Evolutionary conservation across 2,888 invertebrate genomes (phyloP).

Genomic region (Rhaphigaster nebulosa): DNA sequence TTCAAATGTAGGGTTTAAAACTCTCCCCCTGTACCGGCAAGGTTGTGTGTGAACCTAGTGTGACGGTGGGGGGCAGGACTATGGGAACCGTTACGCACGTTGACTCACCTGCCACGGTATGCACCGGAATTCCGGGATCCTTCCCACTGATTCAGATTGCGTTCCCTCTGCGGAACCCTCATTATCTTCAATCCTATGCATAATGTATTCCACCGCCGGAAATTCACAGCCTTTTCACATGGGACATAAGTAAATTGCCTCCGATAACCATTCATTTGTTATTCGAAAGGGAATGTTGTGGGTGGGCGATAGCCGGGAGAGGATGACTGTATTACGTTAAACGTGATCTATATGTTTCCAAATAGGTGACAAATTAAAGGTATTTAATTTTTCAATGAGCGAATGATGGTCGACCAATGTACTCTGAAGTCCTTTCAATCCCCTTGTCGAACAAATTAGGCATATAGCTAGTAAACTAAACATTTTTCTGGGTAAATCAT

Average conservation of each 20-base stretch:
- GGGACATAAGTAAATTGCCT: neutral
- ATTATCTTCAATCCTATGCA: neutral
- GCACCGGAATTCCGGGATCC: conserved; percentile 43
- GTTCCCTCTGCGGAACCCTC: too few relatives aligned
- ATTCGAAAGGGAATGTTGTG: neutral
- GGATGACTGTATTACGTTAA: neutral
- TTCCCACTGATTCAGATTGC: conserved; percentile 31
- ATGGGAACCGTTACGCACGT: conserved; percentile 11
- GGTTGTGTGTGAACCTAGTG: neutral
- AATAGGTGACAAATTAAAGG: too few relatives aligned
- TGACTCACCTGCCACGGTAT: conserved; percentile 41
- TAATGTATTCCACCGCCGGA: conserved; percentile 25
- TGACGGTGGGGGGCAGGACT: neutral
- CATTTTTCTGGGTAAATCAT: too few relatives aligned
- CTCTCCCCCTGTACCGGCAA: neutral
- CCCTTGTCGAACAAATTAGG: too few relatives aligned
- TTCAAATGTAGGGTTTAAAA: neutral
- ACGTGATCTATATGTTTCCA: neutral
- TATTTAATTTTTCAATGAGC: too few relatives aligned
- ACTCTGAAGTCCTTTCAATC: too few relatives aligned
- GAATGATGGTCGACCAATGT: too few relatives aligned
- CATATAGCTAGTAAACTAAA: too few relatives aligned
- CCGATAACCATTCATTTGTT: neutral
- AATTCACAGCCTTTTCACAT: conserved; percentile 22
- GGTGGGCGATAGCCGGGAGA: neutral